These are phyloP conservation scores for Halocynthia roretzi DNA, from an alignment of 23 tunicate species.

Conservation along the genomic window DNA sequence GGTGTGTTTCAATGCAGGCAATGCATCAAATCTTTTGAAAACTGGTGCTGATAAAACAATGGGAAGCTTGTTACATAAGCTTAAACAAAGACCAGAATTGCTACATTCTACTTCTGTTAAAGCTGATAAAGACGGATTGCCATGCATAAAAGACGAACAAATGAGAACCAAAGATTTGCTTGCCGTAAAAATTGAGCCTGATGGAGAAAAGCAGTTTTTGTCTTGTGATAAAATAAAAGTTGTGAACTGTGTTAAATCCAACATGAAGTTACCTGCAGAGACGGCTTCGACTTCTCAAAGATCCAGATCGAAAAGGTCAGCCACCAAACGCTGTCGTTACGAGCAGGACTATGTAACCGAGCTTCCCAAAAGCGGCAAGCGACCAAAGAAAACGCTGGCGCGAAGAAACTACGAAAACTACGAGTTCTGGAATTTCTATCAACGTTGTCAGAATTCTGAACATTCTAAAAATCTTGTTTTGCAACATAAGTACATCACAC, in stretches of 20 bases:
- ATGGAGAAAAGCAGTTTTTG: no score
- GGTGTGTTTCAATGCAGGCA: no score
- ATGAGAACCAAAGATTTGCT: no score
- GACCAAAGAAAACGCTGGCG: conserved; percentile 2
- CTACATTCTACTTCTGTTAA: no score
- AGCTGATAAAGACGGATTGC: no score
- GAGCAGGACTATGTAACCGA: conserved; percentile 15
- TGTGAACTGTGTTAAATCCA: no score
- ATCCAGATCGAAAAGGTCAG: neutral
- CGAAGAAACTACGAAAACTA: conserved; percentile 10
- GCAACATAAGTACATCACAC: conserved; percentile 15
- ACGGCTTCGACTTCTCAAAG: conserved; percentile 8
- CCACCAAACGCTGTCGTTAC: conserved; percentile 13
- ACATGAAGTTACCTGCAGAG: neutral
- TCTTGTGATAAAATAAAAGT: conserved; percentile 1
- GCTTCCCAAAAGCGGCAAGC: conserved; percentile 8
- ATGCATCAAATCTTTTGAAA: no score
- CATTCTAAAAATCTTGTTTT: conserved; percentile 15
- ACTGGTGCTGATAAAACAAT: no score
- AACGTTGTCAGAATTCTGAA: neutral
- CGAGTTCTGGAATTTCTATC: conserved; percentile 17
- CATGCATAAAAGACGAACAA: no score
- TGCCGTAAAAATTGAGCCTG: no score
- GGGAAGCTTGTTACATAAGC: no score
- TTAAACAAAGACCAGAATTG: no score